Conservation (phyloP, 2,888 invertebrate genomes). For the Oconnorella tubifera region DNA sequence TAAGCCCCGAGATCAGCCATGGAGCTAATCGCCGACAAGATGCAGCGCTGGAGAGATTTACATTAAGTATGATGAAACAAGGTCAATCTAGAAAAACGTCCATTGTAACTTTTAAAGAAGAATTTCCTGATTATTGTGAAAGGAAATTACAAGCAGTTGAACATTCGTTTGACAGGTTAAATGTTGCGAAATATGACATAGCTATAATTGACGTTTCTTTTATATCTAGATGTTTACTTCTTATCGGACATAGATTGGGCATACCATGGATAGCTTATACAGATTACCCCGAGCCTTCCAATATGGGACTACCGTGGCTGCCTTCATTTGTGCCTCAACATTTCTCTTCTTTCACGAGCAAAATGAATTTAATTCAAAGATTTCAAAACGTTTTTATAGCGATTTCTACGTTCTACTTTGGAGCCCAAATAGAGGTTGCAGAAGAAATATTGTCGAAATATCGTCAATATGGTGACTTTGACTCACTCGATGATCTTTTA, state of each 20-base stretch:
- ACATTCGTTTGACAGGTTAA: not conserved
- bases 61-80: too few relatives aligned
- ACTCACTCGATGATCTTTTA: not conserved
- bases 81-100: too few relatives aligned
- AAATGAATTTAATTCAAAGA: slow-evolving; percentile 1
- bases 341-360: not conserved
- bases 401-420: too few relatives aligned
- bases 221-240: slow-evolving; percentile 1
- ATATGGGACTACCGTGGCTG: slow-evolving; percentile 5
- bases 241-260: slow-evolving; percentile 1
- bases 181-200: not conserved
- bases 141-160: not conserved
- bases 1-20: too few relatives aligned
- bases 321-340: slow-evolving; percentile 4
- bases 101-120: not conserved
- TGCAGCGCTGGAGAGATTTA: too few relatives aligned
- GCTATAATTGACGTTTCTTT: not conserved
- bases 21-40: too few relatives aligned
- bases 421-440: not conserved
- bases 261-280: slow-evolving; percentile 2
- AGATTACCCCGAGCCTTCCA: slow-evolving; percentile 1
- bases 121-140: not conserved
- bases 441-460: not conserved
- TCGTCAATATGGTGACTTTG: not conserved
- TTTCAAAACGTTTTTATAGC: not conserved